A percentile compares a stretch with the other conserved stretches of the same genome.
phyloP scores from a whole-genome alignment of 2,797 vertebrate species.

The Australoheros facetus region DNA sequence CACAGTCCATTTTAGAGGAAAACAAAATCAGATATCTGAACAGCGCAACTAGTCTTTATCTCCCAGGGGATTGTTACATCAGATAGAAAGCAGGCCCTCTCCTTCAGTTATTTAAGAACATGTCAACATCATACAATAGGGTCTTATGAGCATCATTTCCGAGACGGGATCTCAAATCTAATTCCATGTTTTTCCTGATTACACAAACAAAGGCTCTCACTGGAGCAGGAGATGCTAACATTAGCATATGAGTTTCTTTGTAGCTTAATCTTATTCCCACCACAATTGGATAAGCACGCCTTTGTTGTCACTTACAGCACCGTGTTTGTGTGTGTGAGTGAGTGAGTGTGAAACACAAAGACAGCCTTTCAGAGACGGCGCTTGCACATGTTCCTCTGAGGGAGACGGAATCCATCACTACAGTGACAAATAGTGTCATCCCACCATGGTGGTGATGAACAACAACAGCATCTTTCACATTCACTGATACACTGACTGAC shows the following conservation, averaged over 20 bases:
- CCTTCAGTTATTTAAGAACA: slow-evolving; percentile 65
- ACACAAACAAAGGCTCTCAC: slow-evolving; percentile 70
- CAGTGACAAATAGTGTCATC: slow-evolving; percentile 91
- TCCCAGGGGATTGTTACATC: slow-evolving; percentile 64
- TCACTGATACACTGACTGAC: slow-evolving; percentile 83
- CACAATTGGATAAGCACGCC: slow-evolving; percentile 84
- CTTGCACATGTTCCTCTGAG: slow-evolving; percentile 85
- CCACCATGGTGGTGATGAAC: slow-evolving; percentile 77
- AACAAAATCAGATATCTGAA: slow-evolving; percentile 56
- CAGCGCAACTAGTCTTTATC: slow-evolving; percentile 55
- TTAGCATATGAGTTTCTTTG: slow-evolving; percentile 78
- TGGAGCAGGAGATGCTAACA: slow-evolving; percentile 75
- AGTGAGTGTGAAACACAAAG: slow-evolving; percentile 86
- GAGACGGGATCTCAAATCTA: slow-evolving; percentile 67
- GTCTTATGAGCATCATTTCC: slow-evolving; percentile 67
- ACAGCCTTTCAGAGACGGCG: slow-evolving; percentile 87
- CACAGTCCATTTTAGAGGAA: slow-evolving; percentile 41
- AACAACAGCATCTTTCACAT: slow-evolving; percentile 91
- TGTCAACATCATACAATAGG: slow-evolving; percentile 68
- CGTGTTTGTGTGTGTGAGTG: slow-evolving; percentile 57
- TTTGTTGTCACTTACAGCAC: slow-evolving; percentile 90
- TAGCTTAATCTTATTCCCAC: slow-evolving; percentile 74
- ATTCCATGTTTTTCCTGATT: slow-evolving; percentile 72
- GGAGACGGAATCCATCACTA: slow-evolving; percentile 91
- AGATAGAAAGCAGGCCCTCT: slow-evolving; percentile 40